phyloP scores from a whole-genome alignment of 92 coral and sea anemone species.

The Porites rus region DNA sequence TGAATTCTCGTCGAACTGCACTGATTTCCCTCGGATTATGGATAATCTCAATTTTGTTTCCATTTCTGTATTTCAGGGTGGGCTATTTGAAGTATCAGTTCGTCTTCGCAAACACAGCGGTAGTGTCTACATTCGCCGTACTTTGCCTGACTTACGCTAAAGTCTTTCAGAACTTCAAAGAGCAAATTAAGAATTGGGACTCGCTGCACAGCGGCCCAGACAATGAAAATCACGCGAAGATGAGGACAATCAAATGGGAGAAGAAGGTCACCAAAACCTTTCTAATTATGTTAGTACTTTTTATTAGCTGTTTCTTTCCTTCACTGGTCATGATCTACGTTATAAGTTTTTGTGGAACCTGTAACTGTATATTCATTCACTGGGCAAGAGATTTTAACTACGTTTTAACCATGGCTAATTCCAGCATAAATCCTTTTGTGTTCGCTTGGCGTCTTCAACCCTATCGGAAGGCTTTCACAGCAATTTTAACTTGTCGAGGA shows the following conservation, averaged over 20 bases:
- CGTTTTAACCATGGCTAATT: constrained; percentile 53
- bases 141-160: constrained; percentile 58
- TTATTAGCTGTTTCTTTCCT: constrained; percentile 59
- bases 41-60: constrained; percentile 73
- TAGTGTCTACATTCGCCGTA: constrained; percentile 75
- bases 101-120: constrained; percentile 88
- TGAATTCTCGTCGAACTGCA: constrained; percentile 64
- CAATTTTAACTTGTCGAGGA: background rate
- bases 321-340: constrained; percentile 54
- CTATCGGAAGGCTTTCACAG: background rate
- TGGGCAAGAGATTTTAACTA: constrained; percentile 68
- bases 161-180: constrained; percentile 50
- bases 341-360: constrained; percentile 61
- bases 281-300: constrained; percentile 57
- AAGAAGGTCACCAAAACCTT: constrained; percentile 69
- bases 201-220: background rate
- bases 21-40: constrained; percentile 69
- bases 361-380: constrained; percentile 59
- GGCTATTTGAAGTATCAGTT: constrained; percentile 86
- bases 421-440: constrained; percentile 43
- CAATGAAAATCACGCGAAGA: constrained; percentile 25
- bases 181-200: constrained; percentile 40
- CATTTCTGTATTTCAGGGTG: constrained; percentile 78
- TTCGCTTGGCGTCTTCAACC: constrained; percentile 9
- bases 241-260: constrained; percentile 63